A percentile compares a stretch with the other conserved stretches of the same genome.
Evolutionary conservation across 2,797 vertebrate species (phyloP).

Genomic region (Thripadectes ignobilis): DNA sequence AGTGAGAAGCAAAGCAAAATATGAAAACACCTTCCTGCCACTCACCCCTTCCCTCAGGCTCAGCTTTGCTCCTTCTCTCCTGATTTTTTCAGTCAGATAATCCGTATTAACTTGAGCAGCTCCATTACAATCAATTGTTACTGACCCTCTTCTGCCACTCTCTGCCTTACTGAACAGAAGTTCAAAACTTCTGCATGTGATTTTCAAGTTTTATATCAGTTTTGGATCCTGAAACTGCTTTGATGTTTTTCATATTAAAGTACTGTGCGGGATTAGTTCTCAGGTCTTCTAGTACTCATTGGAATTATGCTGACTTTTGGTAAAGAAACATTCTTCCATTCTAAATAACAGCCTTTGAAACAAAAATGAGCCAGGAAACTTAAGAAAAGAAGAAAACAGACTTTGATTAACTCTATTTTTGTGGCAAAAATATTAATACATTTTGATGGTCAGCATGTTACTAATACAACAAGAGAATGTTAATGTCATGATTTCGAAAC

Average conservation of each 20-base stretch:
- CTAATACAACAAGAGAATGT: background rate
- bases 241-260: background rate
- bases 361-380: background rate
- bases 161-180: background rate
- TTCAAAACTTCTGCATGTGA: background rate
- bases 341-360: background rate
- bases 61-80: background rate
- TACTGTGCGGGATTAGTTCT: background rate
- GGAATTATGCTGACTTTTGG: background rate
- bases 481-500: slow-evolving; percentile 5
- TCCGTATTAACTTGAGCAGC: background rate
- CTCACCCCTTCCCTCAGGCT: background rate
- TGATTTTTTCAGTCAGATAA: background rate
- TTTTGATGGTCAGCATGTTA: background rate
- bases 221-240: background rate
- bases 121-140: background rate
- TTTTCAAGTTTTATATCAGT: background rate
- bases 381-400: background rate
- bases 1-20: background rate
- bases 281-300: background rate
- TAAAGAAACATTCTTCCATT: background rate
- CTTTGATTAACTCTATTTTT: background rate
- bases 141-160: background rate
- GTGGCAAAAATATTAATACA: background rate
- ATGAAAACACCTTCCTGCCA: background rate